Base-by-base conservation (phyloP, 30 jellyfish, hydroid and myxozoan genomes). In the Aurelia coerulea region DNA sequence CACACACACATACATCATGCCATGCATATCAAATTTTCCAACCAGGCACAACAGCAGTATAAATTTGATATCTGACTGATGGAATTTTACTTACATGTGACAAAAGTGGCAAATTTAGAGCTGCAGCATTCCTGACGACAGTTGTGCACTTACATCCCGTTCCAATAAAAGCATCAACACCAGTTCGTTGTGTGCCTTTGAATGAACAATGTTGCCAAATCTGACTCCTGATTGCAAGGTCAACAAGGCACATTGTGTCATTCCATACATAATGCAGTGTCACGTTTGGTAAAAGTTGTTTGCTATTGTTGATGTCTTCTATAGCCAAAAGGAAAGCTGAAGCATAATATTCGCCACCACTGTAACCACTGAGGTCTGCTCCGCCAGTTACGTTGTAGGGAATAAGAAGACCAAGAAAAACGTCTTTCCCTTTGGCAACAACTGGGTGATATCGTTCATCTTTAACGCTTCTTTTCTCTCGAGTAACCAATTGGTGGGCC, bases 71-170 rank as follows among this genome's bases (percentile, higher is more conserved):
- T 37, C 49, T 37, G 49, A 37, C 29, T 23, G 29, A 23, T 37
- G 49, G 49, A 46, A 4, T 70, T 8, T 10, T 15, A 80, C 98
- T 91, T 80, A 92, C 98, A 83, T 87, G 95, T 12, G 98, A 92
- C 32, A 92, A 59, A 23, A 92, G 73, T 10, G 98, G 98, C 29
- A 74, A 41, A 68, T 92, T 92, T 84, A 81, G 41, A 18, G 98
- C 98, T n/a, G 81, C 98, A 16, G 98, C 98, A 74, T 69, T 83
- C 83, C 84, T 92, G 17, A 83, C 97, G 49, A 89, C 92, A 35
- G 98, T 83, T 31, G 76, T 68, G 64, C 98, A 92, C 7, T 60
- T 65, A 65, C 98, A 92, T 37, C 83, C 95, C 9, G 80, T 73
- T 23, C 98, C 98, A 68, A 92, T 87, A 62, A 92, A 75, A 3